Evolutionary conservation across 2,113 vertebrate genomes (phyloP).

Genomic region (Podiceps cristatus): DNA sequence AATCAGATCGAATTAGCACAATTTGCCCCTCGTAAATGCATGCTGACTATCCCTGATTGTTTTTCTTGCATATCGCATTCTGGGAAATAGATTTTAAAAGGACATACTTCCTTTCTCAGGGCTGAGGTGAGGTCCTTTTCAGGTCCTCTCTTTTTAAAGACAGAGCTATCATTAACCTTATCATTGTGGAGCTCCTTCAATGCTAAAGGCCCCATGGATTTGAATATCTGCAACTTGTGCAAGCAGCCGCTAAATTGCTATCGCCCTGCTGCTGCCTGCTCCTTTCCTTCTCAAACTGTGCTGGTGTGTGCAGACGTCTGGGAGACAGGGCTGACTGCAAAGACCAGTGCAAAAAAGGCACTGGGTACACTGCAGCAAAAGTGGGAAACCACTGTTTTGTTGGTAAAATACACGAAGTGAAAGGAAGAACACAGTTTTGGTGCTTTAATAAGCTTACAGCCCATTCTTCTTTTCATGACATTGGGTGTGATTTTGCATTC

Average conservation of each 20-base stretch:
- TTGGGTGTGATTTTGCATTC: not conserved
- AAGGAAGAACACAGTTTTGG: not conserved
- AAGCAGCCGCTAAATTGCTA: not conserved
- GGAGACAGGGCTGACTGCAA: fast-evolving
- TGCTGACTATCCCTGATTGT: not conserved
- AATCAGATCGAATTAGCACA: not conserved
- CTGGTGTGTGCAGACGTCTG: fast-evolving
- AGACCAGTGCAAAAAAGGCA: not conserved
- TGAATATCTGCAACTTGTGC: not conserved
- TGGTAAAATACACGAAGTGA: not conserved
- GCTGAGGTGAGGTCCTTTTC: not conserved
- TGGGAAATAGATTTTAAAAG: not conserved
- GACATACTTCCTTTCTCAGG: not conserved
- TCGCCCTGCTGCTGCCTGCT: fast-evolving
- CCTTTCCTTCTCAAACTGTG: not conserved
- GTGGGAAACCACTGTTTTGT: fast-evolving
- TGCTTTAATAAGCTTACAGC: not conserved
- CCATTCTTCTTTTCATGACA: not conserved
- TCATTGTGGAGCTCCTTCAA: not conserved
- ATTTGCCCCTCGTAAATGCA: not conserved
- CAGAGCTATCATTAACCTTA: not conserved
- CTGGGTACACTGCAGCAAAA: not conserved
- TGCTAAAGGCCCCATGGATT: fast-evolving
- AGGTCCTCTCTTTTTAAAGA: not conserved
- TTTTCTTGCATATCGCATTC: not conserved